Evolutionary conservation across 1,140 invertebrate genomes (phyloP), one percentile per base, ranked within the genome.

Genomic region (Helicoverpa armigera): DNA sequence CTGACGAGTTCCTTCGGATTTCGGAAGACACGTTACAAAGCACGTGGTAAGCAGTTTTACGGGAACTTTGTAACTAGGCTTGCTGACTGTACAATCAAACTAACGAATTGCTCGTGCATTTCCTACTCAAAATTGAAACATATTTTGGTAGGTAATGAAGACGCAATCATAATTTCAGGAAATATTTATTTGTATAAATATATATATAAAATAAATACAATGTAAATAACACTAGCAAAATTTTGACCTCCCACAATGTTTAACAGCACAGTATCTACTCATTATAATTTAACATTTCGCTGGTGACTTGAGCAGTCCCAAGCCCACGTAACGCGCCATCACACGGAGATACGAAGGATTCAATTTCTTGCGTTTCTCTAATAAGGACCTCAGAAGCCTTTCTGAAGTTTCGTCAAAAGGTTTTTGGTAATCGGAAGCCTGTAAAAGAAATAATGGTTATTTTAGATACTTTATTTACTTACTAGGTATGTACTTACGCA

Each of bases 291-390:
- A 88, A 76, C 90, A 89, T 51, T 80, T 85, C 3, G 43, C 73
- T 13, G 86, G 79, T n/a, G 80, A 60, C 72, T 91, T 92, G 3
- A 94, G 69, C 14, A 94, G 84, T 48, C 92, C 92, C 7, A 94
- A 82, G 0, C 93, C 93, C 0, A 93, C 91, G 50, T 94, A 94
- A 11, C 91, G 86, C 13, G 93, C 93, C 92, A 94, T 92, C 3
- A 94, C 90, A 31, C 92, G 85, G 9, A 94, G 85, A 77, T 94
- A 94, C 0, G 92, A 92, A 4, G 92, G 92, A 78, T 93, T 94
- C 16, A 94, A 63, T 76, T 92, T 92, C 81, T 91, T 93, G 53
- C 91, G 86, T 77, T 93, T 94, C 16, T 87, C 85, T 5, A 94
- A 80, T 12, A 94, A 83, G 9, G 88, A 90, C 73, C 90, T 92